phyloP scores from a whole-genome alignment of 2,888 invertebrate species.

The Synanthedon andrenaeformis region DNA sequence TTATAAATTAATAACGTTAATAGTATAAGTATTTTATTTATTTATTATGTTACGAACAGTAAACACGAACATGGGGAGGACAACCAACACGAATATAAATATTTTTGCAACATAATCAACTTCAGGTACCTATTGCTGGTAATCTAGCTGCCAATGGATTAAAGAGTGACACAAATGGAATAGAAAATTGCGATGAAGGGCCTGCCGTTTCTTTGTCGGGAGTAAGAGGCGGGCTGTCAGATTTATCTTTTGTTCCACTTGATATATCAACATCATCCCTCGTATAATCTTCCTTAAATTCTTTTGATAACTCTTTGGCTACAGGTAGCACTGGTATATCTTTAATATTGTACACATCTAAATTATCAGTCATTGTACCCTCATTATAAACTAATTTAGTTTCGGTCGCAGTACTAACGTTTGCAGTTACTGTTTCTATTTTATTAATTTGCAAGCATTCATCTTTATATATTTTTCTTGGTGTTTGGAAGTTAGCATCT shows the following conservation, averaged over 20 bases:
- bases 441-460: constrained; percentile 32
- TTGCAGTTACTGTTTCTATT: constrained; percentile 17
- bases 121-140: constrained; percentile 59
- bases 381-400: constrained; percentile 17
- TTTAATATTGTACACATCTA: constrained; percentile 11
- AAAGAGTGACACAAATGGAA: constrained; percentile 55
- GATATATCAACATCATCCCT: constrained; percentile 6
- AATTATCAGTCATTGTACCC: constrained; percentile 19
- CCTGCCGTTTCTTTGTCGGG: constrained; percentile 36
- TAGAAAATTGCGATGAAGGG: constrained; percentile 32
- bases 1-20: constrained; percentile 15
- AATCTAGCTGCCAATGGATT: constrained; percentile 62
- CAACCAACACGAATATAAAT: constrained; percentile 17
- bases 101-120: constrained; percentile 19
- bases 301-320: constrained; percentile 1
- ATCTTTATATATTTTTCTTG: constrained; percentile 24
- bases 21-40: constrained; percentile 14
- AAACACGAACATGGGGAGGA: constrained; percentile 20
- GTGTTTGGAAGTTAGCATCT: constrained; percentile 38
- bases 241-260: constrained; percentile 31
- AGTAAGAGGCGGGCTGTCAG: constrained; percentile 62
- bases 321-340: constrained; percentile 7
- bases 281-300: constrained; percentile 9
- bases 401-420: constrained; percentile 34
- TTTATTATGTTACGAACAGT: constrained; percentile 24